These are phyloP conservation scores for Picus viridis DNA, from an alignment of 2,797 vertebrate genomes.

Conservation along the genomic window DNA sequence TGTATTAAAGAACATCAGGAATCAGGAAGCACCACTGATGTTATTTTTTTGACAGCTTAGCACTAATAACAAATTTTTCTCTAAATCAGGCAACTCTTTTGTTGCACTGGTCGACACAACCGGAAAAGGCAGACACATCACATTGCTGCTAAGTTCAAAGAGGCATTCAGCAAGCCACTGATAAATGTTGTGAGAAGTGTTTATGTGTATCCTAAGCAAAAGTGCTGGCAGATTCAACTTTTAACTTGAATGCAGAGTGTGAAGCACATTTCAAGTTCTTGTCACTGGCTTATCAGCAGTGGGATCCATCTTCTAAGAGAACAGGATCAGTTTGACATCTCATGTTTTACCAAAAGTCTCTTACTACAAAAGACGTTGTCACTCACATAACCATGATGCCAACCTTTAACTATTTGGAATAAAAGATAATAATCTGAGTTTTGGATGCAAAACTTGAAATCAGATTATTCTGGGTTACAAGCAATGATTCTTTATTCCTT, in stretches of 20 bases:
- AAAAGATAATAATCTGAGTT: not conserved
- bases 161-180: not conserved
- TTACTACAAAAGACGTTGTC: not conserved
- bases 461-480: not conserved
- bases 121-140: not conserved
- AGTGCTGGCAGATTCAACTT: not conserved
- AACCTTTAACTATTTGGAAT: not conserved
- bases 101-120: not conserved
- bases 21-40: not conserved
- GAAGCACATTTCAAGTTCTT: not conserved
- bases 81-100: not conserved
- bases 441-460: not conserved
- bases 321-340: not conserved
- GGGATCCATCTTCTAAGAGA: not conserved
- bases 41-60: not conserved
- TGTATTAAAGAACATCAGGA: not conserved
- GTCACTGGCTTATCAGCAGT: not conserved
- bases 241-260: not conserved
- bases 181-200: not conserved
- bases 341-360: not conserved
- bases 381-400: not conserved
- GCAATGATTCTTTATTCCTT: not conserved
- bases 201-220: not conserved
- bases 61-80: not conserved
- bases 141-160: not conserved